These are phyloP conservation scores for Synergus laeviventris DNA, from an alignment of 2,888 invertebrate species.

Conservation along the genomic window DNA sequence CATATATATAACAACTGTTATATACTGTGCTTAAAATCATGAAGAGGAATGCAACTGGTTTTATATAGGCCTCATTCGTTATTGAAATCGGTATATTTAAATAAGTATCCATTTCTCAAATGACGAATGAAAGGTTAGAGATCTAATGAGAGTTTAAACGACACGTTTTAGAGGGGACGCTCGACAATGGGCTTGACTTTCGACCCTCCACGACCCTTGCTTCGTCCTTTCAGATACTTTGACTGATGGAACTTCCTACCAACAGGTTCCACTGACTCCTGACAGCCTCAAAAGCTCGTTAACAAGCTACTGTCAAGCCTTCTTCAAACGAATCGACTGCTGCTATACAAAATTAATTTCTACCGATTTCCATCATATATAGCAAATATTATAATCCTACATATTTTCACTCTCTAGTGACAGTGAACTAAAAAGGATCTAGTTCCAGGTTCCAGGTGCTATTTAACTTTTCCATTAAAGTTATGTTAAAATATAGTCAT, in stretches of 20 bases:
- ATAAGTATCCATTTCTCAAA: conserved; percentile 31
- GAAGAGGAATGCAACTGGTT: not conserved
- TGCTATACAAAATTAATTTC: not conserved
- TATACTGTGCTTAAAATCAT: no score
- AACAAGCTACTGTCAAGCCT: conserved; percentile 33
- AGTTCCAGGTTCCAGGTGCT: no score
- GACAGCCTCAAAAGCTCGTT: conserved; percentile 10
- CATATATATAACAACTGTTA: no score
- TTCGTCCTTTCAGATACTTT: conserved; percentile 58
- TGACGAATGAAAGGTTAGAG: conserved; percentile 56
- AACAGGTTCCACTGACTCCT: conserved; percentile 52
- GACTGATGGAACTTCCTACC: conserved; percentile 60
- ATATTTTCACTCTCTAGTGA: no score
- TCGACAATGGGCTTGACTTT: conserved; percentile 64
- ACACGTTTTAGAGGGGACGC: conserved; percentile 61
- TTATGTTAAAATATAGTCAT: no score
- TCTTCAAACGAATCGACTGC: not conserved
- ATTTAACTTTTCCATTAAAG: no score
- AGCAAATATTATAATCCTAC: no score
- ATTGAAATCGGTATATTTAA: not conserved
- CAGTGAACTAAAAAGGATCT: no score
- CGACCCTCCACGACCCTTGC: conserved; percentile 59
- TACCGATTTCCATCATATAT: not conserved
- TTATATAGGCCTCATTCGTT: not conserved
- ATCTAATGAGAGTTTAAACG: conserved; percentile 70